Percentiles rank a stretch among this genome's conserved stretches.
phyloP scores from a whole-genome alignment of 2,797 vertebrate species.

The Falco berigora region DNA sequence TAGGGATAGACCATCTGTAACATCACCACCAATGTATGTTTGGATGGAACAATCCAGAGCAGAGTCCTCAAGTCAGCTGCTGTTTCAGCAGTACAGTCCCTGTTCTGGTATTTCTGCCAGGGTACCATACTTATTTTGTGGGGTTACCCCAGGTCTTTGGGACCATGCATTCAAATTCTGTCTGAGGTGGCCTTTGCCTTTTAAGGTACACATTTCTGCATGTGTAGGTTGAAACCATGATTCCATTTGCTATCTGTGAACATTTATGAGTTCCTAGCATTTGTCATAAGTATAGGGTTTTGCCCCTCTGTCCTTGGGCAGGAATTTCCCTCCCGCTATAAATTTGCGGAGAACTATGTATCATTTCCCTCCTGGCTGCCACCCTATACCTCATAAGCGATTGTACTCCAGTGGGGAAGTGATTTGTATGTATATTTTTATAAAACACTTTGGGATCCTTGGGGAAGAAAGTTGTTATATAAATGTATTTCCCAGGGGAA shows the following conservation, averaged over 20 bases:
- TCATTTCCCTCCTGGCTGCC: conserved; percentile 54
- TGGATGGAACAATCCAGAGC: background rate
- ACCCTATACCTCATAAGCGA: conserved; percentile 55
- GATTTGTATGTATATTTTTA: conserved; percentile 68
- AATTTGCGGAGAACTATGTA: conserved; percentile 24
- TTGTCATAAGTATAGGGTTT: background rate
- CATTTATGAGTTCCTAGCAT: background rate
- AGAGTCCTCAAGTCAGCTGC: background rate
- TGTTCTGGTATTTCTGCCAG: background rate
- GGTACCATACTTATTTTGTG: background rate
- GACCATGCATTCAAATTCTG: accelerated
- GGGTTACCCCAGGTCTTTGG: background rate
- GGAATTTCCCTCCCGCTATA: conserved; percentile 38
- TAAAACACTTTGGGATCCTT: conserved; percentile 62
- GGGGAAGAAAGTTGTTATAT: conserved; percentile 66
- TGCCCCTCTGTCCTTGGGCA: conserved; percentile 56
- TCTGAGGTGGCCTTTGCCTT: background rate
- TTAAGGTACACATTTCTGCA: background rate
- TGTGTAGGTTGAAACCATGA: background rate
- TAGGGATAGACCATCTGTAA: background rate
- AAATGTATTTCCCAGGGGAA: conserved; percentile 67
- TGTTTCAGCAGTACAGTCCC: background rate
- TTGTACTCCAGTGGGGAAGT: conserved; percentile 57
- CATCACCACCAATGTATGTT: background rate
- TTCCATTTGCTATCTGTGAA: background rate